These are phyloP conservation scores for Andricus curvator DNA, from an alignment of 2,888 invertebrate species.

Conservation along the genomic window DNA sequence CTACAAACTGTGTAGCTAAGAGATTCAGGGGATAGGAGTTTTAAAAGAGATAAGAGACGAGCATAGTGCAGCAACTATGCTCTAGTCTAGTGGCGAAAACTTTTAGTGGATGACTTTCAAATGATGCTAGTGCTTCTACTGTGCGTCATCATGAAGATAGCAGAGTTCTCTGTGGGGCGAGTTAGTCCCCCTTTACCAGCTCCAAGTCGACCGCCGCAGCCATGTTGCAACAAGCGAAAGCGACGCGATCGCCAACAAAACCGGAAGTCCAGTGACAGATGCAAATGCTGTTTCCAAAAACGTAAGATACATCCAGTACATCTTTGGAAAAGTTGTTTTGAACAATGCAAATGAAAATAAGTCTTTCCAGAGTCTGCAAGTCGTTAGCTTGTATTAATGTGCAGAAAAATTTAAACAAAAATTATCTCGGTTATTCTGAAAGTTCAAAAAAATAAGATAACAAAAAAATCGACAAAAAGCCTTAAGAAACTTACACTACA, in stretches of 20 bases:
- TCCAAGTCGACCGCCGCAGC: slow-evolving; percentile 63
- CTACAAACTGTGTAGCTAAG: not conserved
- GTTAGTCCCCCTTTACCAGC: slow-evolving; percentile 63
- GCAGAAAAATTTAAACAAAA: not conserved
- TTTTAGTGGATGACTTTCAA: slow-evolving; percentile 49
- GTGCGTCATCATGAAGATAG: slow-evolving; percentile 83
- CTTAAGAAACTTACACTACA: no score
- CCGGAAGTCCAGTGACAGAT: slow-evolving; percentile 62
- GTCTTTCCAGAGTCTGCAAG: not conserved
- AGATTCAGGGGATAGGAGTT: not conserved
- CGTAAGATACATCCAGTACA: slow-evolving; percentile 63
- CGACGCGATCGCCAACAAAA: slow-evolving; percentile 60
- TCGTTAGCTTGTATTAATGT: not conserved
- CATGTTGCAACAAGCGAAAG: slow-evolving; percentile 67
- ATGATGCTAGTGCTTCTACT: slow-evolving; percentile 81
- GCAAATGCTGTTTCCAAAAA: slow-evolving; percentile 65
- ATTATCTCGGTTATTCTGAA: no score
- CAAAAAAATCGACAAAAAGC: no score
- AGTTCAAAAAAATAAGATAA: no score
- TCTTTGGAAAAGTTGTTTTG: not conserved
- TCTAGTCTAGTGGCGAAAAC: slow-evolving; percentile 64
- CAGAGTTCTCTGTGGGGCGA: slow-evolving; percentile 79
- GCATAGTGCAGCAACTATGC: slow-evolving; percentile 62
- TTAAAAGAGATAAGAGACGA: slow-evolving; percentile 34
- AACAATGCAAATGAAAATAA: not conserved